phyloP scores from a whole-genome alignment of 2,888 invertebrate genomes.

The Taenaris catops region DNA sequence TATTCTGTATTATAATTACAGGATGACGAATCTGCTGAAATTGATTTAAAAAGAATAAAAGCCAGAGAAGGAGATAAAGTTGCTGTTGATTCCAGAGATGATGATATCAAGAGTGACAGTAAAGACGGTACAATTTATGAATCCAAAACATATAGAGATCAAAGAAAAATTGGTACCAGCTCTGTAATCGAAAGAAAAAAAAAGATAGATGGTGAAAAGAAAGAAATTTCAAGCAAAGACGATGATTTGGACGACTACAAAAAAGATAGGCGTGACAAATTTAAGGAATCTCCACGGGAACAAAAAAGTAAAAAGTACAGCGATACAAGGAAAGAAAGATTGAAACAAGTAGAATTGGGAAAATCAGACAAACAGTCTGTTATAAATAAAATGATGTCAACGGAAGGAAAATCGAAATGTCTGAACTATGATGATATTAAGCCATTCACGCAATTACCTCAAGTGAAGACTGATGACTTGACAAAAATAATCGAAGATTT shows the following conservation, averaged over 20 bases:
- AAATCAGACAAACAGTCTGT: slow-evolving; percentile 62
- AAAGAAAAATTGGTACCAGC: slow-evolving; percentile 50
- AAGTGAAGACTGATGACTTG: slow-evolving; percentile 71
- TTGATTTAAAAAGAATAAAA: slow-evolving; percentile 69
- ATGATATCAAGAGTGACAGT: slow-evolving; percentile 41
- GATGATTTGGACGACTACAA: slow-evolving; percentile 64
- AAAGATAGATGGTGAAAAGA: slow-evolving; percentile 61
- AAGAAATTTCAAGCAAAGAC: slow-evolving; percentile 56
- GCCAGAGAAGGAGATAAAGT: slow-evolving; percentile 71
- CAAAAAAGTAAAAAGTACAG: slow-evolving; percentile 71
- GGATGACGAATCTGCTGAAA: slow-evolving; percentile 66
- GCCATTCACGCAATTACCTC: slow-evolving; percentile 72
- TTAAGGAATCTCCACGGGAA: slow-evolving; percentile 66
- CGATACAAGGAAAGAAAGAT: slow-evolving; percentile 68
- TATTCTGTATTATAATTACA: slow-evolving; percentile 31
- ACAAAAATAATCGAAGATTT: slow-evolving; percentile 65
- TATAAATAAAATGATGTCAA: slow-evolving; percentile 54
- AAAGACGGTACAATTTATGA: slow-evolving; percentile 61
- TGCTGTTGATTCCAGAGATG: slow-evolving; percentile 51
- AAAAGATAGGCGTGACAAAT: slow-evolving; percentile 56
- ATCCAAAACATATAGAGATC: slow-evolving; percentile 63
- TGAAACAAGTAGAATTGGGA: slow-evolving; percentile 47
- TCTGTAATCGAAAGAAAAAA: slow-evolving; percentile 66
- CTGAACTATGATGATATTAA: slow-evolving; percentile 67
- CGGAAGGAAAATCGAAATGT: slow-evolving; percentile 54